Conservation (phyloP, 2,888 invertebrate genomes). For the Orthosia gracilis region DNA sequence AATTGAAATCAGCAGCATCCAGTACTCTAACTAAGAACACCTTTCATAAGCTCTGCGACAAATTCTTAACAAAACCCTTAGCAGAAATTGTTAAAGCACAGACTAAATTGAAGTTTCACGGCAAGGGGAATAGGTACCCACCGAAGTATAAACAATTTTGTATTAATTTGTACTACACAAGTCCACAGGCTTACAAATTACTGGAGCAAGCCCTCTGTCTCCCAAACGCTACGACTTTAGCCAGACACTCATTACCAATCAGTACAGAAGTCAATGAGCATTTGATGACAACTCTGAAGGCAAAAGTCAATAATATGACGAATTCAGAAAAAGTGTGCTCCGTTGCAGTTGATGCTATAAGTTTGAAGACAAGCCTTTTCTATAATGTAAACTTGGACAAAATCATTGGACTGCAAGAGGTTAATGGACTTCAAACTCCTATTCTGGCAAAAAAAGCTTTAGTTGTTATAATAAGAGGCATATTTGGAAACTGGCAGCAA, state of each 20-base stretch:
- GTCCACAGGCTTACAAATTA: conserved; percentile 65
- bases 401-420: conserved; percentile 68
- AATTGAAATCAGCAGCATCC: conserved; percentile 31
- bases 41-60: conserved; percentile 58
- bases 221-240: conserved; percentile 55
- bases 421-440: conserved; percentile 61
- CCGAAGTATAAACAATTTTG: conserved; percentile 62
- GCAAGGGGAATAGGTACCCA: conserved; percentile 50
- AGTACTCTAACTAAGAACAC: conserved; percentile 34
- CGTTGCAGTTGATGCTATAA: conserved; percentile 56
- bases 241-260: conserved; percentile 54
- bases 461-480: conserved; percentile 65
- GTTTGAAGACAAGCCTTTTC: conserved; percentile 63
- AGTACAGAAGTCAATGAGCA: conserved; percentile 61
- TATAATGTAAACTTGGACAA: conserved; percentile 65
- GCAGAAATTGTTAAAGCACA: conserved; percentile 65
- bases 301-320: conserved; percentile 56
- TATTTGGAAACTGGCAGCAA: conserved; percentile 66
- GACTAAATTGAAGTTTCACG: conserved; percentile 52
- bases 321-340: conserved; percentile 64
- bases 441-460: conserved; percentile 64
- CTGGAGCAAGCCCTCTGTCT: conserved; percentile 57
- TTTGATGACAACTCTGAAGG: conserved; percentile 61
- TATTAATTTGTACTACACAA: conserved; percentile 65
- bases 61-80: conserved; percentile 58